Evolutionary conservation across 2,888 invertebrate genomes (phyloP).

Genomic region (Drosophila hamatofila): DNA sequence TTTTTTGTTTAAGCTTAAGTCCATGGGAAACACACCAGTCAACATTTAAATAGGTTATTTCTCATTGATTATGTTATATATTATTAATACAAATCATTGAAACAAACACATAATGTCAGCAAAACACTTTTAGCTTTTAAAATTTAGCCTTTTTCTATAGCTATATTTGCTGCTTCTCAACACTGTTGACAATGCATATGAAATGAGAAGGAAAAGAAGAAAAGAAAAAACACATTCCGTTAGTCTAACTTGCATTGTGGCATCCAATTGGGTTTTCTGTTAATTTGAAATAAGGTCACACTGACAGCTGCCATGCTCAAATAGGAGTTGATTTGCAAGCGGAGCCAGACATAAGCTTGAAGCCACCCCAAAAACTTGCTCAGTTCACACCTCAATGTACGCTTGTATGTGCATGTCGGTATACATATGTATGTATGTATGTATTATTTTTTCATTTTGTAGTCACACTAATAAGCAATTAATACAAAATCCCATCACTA

Average conservation of each 20-base stretch:
- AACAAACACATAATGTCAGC: too few species aligned
- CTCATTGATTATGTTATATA: neutral
- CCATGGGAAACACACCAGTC: neutral
- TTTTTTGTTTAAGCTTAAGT: neutral
- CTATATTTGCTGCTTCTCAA: neutral
- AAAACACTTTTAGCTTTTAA: neutral
- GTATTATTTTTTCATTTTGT: constrained; percentile 12
- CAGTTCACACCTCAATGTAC: constrained; percentile 23
- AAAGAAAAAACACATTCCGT: neutral
- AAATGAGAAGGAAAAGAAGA: neutral
- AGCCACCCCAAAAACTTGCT: constrained; percentile 15
- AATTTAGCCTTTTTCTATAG: neutral
- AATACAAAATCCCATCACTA: constrained; percentile 44
- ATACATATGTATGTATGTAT: neutral
- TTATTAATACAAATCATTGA: neutral
- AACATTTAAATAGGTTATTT: neutral
- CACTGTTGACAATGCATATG: neutral
- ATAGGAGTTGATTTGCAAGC: constrained; percentile 7
- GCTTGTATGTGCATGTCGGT: neutral
- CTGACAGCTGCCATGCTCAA: neutral
- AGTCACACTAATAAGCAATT: constrained; percentile 44
- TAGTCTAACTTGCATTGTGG: neutral
- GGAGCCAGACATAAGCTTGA: neutral
- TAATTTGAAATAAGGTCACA: constrained; percentile 5
- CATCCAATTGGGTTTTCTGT: constrained; percentile 2